Conservation (phyloP, 2,797 vertebrate species). For the Sitta carolinensis region DNA sequence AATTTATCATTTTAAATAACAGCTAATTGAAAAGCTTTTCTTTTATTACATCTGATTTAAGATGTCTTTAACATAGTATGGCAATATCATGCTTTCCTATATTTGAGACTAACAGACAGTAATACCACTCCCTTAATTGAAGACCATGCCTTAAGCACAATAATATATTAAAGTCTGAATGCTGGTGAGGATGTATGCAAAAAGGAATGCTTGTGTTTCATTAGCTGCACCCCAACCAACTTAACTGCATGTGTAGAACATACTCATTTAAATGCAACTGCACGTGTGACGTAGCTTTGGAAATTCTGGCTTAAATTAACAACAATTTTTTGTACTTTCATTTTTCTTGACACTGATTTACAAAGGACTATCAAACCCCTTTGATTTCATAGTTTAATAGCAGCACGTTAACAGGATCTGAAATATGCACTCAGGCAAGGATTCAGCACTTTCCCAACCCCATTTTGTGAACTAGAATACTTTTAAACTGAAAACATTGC, state of each 20-base stretch:
- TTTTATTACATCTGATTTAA: slow-evolving; percentile 34
- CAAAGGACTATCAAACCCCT: not conserved
- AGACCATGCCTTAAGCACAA: not conserved
- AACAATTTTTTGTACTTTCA: not conserved
- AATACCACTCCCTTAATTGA: not conserved
- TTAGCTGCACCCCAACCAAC: not conserved
- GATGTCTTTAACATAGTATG: not conserved
- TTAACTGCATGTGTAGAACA: not conserved
- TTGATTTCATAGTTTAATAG: not conserved
- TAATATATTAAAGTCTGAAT: not conserved
- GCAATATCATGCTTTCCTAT: not conserved
- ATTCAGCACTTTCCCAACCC: not conserved
- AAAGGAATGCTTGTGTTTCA: not conserved
- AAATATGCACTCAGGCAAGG: not conserved
- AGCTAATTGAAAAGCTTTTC: slow-evolving; percentile 52
- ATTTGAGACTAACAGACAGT: not conserved
- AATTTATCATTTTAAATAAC: slow-evolving; percentile 29
- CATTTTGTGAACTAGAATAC: not conserved
- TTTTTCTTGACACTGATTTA: not conserved
- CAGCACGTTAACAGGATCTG: not conserved
- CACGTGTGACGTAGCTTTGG: not conserved
- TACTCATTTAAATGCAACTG: not conserved
- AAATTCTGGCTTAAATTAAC: not conserved
- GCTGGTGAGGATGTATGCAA: not conserved
- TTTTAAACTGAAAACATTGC: not conserved